Base-by-base conservation (phyloP, 1,140 invertebrate species). In the Drosophila erecta region DNA sequence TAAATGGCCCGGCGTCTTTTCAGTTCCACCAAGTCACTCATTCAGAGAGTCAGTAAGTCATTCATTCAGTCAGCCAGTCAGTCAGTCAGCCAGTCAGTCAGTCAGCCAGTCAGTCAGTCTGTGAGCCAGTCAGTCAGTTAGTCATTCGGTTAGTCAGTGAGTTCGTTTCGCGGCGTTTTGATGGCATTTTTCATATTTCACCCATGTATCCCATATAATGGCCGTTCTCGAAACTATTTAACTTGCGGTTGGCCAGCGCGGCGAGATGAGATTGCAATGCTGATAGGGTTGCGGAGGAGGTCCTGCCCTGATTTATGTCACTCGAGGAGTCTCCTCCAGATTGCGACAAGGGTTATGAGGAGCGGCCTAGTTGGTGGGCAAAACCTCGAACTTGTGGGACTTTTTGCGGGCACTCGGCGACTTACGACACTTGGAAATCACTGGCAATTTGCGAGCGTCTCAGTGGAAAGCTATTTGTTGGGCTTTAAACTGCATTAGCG, bases 1-100 rank as follows among this genome's bases (percentile, higher is more conserved):
- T 71, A 80, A 80, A 76, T 76, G 66, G 73, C 73, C 47, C 72
- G 41, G 43, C 57, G 78, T 80, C 73, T 81, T 81, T 81, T 72
- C 58, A 75, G 65, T 70, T 64, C 44, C 56, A 62, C 77, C 50
- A 59, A 80, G 30, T 30, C 30, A 30, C 30, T 30, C 30, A 30
- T 30, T 30, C 30, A 7, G 7, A 30, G 30, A 30, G 71, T 80
- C 64, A 53, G 59, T 30, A 40, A 67, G 38, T 51, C 61, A 46
- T n/a, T 66, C 49, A 43, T 10, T 38, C 50, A 30, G 27, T 54
- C 8, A 24, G 24, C 4, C n/a, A 24, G 5, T 35, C 46, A 66
- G 15, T 44, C 60, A 40, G n/a, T 65, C 47, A 43, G 12, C 24
- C 50, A 22, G n/a, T 54, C 15, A 15, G 7, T 56, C 3, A 2